Percentiles rank a stretch among this genome's conserved stretches.
Evolutionary conservation across 2,797 vertebrate genomes (phyloP).

Genomic region (Pteronotus mesoamericanus): DNA sequence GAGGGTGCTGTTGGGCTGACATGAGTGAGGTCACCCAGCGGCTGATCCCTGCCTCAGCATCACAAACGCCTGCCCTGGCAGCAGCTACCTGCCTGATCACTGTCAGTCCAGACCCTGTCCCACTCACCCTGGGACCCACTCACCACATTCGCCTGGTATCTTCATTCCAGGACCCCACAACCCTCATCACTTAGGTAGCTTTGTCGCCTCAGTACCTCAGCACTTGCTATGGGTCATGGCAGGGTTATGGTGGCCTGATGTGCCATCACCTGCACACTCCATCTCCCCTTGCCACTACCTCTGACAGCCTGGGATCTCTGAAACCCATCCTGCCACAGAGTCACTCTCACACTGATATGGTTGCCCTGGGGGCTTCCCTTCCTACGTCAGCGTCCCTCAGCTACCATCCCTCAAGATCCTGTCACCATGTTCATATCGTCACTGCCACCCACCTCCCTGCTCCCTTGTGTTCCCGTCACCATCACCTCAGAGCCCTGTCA

Average conservation of each 20-base stretch:
- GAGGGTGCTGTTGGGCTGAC: conserved; percentile 36
- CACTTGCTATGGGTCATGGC: background rate
- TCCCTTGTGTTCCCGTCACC: conserved; percentile 24
- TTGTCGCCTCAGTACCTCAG: background rate
- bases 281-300: background rate
- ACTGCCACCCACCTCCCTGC: conserved; percentile 47
- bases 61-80: conserved; percentile 32
- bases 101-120: background rate
- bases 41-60: conserved; percentile 3
- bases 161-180: background rate
- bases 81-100: conserved; percentile 10
- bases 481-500: conserved; percentile 36
- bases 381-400: background rate
- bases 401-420: conserved; percentile 36
- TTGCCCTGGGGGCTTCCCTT: background rate
- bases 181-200: background rate
- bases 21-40: conserved; percentile 38
- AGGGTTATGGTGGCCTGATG: conserved; percentile 43
- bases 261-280: background rate
- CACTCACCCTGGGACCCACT: background rate
- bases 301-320: background rate
- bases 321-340: background rate
- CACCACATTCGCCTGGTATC: background rate
- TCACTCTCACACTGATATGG: background rate
- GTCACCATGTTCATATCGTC: conserved; percentile 33